Base-by-base conservation (phyloP, 2,113 vertebrate species). In the Thryonomys swinderianus region DNA sequence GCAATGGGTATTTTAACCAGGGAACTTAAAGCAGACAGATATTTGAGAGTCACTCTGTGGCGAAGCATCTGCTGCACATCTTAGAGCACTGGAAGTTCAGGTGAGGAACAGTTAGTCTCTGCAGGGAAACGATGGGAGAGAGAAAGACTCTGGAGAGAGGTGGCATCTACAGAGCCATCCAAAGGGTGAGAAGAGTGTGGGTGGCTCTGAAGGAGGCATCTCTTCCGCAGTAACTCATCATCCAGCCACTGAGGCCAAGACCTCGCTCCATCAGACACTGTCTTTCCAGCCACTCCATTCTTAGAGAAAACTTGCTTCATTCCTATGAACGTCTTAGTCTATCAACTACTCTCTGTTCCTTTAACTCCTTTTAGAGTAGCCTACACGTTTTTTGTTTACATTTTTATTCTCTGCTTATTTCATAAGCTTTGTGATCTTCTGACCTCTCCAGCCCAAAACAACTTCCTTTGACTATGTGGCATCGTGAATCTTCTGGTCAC, bases 401-500 rank as follows among this genome's bases (percentile, higher is more conserved):
- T 62, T 90, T 74, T 67, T 55, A 67, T 30, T 83, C 57, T 64
- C 37, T 1, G 34, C 18, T 91, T 34, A 78, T 5, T 71, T 85
- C 51, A 57, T n/a, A 95, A 91, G 88, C 62, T 27, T 55, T 79
- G 2, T 64, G 14, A 73, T 71, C 40, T 96, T 93, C 69, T 40
- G 37, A 89, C 83, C 80, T 93, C 37, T 86, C 51, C 3, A 81
- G 61, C 2, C 40, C 73, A 89, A 48, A 93, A 48, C 42, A 7
- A 64, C 48, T 78, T 59, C 79, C 64, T 73, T 71, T 76, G 3
- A 42, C 34, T 45, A 16, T 4, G 78, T 57, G 32, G 37, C 14
- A 51, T 67, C 48, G 82, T 0, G 1, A 40, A 5, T 78, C 53
- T 92, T 82, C 14, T 14, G 62, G 13, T 51, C 7, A 79, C 2